These are phyloP conservation scores for Oophaga sylvatica DNA, from an alignment of 2,797 vertebrate species.

Conservation along the genomic window DNA sequence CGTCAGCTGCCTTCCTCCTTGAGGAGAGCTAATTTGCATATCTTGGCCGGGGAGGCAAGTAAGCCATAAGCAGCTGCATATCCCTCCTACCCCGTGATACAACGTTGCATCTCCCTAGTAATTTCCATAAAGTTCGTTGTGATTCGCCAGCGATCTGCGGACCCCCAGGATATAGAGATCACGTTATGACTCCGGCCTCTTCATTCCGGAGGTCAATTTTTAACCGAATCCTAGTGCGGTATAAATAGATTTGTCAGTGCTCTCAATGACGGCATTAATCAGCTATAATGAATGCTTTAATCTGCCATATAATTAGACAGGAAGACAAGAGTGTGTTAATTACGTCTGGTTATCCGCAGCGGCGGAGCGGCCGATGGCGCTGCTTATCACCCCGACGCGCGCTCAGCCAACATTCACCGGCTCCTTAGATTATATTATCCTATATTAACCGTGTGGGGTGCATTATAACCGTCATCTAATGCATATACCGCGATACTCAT, in stretches of 20 bases:
- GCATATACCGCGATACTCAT: no score
- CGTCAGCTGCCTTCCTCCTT: no score
- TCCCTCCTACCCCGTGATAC: neutral
- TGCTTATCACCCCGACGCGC: conserved; percentile 5
- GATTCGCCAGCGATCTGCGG: neutral
- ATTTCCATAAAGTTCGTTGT: neutral
- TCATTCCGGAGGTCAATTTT: conserved; percentile 40
- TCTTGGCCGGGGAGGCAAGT: neutral
- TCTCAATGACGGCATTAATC: conserved; percentile 53
- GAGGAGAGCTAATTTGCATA: no score
- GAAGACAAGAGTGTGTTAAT: conserved; percentile 48
- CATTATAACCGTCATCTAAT: neutral
- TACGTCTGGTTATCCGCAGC: conserved; percentile 23
- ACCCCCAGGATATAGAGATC: neutral
- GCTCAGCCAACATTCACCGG: neutral
- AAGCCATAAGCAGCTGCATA: neutral
- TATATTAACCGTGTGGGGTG: neutral
- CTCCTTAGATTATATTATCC: neutral
- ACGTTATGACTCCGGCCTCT: neutral
- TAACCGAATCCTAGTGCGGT: conserved; percentile 6
- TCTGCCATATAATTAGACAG: conserved; percentile 54
- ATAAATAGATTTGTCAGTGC: conserved; percentile 58
- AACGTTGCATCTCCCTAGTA: neutral
- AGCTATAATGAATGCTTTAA: conserved; percentile 61
- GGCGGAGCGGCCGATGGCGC: neutral